Conservation (phyloP, 1,140 invertebrate genomes). For the Meteorus sp. region DNA sequence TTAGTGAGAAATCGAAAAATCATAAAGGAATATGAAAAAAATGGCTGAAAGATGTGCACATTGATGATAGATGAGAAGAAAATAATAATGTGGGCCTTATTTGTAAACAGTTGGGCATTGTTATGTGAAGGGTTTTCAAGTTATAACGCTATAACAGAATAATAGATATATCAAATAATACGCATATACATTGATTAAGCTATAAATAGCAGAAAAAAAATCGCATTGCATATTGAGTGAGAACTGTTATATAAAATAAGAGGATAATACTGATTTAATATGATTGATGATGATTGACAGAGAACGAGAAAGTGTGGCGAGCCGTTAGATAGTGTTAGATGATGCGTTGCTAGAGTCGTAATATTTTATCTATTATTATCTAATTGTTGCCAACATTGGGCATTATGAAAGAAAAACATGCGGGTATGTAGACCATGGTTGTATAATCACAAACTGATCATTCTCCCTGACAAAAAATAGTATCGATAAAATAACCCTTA, state of each 20-base stretch:
- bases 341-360: conserved; percentile 43
- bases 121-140: conserved; percentile 47
- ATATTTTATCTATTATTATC: conserved; percentile 57
- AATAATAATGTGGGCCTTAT: conserved; percentile 54
- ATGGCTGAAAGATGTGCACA: background rate
- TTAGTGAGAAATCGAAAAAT: conserved; percentile 42
- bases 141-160: conserved; percentile 51
- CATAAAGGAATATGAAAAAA: conserved; percentile 21
- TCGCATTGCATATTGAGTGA: background rate
- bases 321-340: conserved; percentile 19
- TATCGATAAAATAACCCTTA: conserved; percentile 16
- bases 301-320: conserved; percentile 1
- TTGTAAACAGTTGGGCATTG: conserved; percentile 59
- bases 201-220: background rate
- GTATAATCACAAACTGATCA: conserved; percentile 38
- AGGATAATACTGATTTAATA: background rate
- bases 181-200: conserved; percentile 14
- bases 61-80: conserved; percentile 6
- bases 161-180: conserved; percentile 35
- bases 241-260: background rate
- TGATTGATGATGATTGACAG: conserved; percentile 12
- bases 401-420: conserved; percentile 52
- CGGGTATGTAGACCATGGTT: conserved; percentile 51
- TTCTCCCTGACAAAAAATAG: no score
- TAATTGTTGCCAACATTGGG: conserved; percentile 59